Percentiles rank a stretch among this genome's conserved stretches.
phyloP scores from a whole-genome alignment of 1,140 invertebrate species.

The Eurosta solidaginis region DNA sequence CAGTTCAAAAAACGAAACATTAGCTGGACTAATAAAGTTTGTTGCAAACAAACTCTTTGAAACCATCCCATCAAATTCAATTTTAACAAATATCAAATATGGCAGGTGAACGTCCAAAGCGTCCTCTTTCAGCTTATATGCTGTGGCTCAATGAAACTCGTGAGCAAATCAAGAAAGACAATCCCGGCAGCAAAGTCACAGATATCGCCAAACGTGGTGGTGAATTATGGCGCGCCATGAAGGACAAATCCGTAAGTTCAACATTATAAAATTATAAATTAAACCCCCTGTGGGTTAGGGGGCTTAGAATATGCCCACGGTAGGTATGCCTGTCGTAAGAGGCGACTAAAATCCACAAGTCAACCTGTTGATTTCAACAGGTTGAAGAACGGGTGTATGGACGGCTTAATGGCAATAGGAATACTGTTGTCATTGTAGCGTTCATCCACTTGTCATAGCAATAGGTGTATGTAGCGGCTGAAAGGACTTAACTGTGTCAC shows the following conservation, averaged over 20 bases:
- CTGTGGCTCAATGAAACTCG: slow-evolving; percentile 83
- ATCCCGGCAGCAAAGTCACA: slow-evolving; percentile 79
- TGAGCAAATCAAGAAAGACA: slow-evolving; percentile 78
- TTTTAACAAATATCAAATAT: slow-evolving; percentile 64
- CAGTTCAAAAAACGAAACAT: no score
- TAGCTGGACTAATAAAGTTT: not conserved
- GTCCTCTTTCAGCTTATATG: slow-evolving; percentile 84
- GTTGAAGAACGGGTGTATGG: not conserved
- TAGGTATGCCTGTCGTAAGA: slow-evolving; percentile 23
- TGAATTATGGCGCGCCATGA: slow-evolving; percentile 77
- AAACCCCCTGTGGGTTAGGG: slow-evolving; percentile 8
- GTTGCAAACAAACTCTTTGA: not conserved
- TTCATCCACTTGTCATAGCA: not conserved
- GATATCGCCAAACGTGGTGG: slow-evolving; percentile 86
- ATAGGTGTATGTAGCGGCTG: not conserved
- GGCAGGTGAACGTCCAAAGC: slow-evolving; percentile 79
- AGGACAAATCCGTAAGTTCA: slow-evolving; percentile 53
- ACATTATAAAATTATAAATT: not conserved
- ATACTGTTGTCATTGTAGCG: not conserved
- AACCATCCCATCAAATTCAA: not conserved
- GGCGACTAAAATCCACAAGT: slow-evolving; percentile 3
- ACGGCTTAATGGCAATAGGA: not conserved
- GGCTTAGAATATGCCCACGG: slow-evolving; percentile 5
- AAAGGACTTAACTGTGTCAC: not conserved
- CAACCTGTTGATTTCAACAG: not conserved